These are phyloP conservation scores for Alethe diademata DNA, from an alignment of 2,113 vertebrate genomes.

Conservation along the genomic window DNA sequence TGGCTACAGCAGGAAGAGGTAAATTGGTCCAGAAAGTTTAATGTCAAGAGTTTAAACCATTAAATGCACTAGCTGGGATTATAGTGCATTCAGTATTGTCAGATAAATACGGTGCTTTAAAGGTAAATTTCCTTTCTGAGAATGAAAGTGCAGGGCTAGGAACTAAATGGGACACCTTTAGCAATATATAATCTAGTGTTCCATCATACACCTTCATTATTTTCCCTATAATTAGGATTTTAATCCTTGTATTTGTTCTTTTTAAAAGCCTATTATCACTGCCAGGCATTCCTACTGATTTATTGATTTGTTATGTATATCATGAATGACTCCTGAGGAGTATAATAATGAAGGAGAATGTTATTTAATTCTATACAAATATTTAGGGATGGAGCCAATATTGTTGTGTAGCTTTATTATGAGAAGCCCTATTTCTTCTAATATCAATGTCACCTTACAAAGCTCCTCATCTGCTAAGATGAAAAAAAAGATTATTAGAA, in stretches of 20 bases:
- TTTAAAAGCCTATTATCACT: conserved; percentile 20
- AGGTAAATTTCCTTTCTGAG: neutral
- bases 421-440: conserved; percentile 4
- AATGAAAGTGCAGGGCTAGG: neutral
- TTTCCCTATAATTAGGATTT: conserved; percentile 45
- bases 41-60: neutral
- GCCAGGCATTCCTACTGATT: conserved; percentile 16
- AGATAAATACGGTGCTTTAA: neutral
- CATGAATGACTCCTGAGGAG: neutral
- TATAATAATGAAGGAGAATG: conserved; percentile 28
- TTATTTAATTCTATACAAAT: conserved; percentile 34
- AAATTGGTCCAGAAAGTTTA: neutral
- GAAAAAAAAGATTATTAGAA: neutral
- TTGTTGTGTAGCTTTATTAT: neutral
- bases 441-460: conserved; percentile 18
- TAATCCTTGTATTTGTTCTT: conserved; percentile 46
- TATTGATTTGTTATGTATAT: conserved; percentile 54
- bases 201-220: conserved; percentile 14
- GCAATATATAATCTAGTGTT: conserved; percentile 19
- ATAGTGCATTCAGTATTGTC: neutral
- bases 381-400: conserved; percentile 5
- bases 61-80: neutral
- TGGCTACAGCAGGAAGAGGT: neutral
- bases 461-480: neutral
- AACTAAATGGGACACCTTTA: neutral